Conservation (phyloP, 2,888 invertebrate genomes). For the Lasioglossum leucozonium region DNA sequence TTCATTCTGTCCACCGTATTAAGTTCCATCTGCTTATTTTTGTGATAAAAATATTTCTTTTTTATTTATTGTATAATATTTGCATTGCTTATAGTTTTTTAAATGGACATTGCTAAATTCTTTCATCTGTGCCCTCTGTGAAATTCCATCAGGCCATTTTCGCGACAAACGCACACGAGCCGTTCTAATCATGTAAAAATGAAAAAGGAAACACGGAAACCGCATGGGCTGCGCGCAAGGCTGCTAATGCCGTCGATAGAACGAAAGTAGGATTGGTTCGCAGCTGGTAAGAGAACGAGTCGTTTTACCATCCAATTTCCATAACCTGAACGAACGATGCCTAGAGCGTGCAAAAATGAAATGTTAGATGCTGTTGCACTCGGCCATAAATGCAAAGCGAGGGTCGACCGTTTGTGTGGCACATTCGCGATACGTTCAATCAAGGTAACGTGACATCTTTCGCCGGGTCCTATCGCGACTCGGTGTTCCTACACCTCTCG, state of each 20-base stretch:
- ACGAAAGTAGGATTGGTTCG: slow-evolving; percentile 28
- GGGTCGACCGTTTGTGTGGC: slow-evolving; percentile 64
- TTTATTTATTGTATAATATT: too few relatives aligned
- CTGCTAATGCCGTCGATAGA: slow-evolving; percentile 55
- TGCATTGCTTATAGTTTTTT: too few relatives aligned
- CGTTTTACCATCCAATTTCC: slow-evolving; percentile 73
- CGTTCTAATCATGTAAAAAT: neutral
- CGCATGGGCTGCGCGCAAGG: slow-evolving; percentile 4
- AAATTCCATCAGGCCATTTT: neutral
- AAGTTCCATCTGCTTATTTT: too few relatives aligned
- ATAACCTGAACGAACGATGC: slow-evolving; percentile 76
- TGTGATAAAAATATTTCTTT: too few relatives aligned
- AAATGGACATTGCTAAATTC: too few relatives aligned
- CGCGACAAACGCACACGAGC: too few relatives aligned
- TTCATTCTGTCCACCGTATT: too few relatives aligned
- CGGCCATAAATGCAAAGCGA: slow-evolving; percentile 67
- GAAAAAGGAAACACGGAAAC: neutral
- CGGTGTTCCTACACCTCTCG: slow-evolving; percentile 7
- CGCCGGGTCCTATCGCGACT: neutral
- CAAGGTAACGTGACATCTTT: slow-evolving; percentile 52
- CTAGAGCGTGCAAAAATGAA: slow-evolving; percentile 65
- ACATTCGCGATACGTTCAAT: slow-evolving; percentile 67
- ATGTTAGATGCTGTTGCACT: slow-evolving; percentile 57
- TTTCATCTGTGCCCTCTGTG: too few relatives aligned
- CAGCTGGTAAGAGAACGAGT: slow-evolving; percentile 59